Evolutionary conservation across 2,113 vertebrate species (phyloP), one percentile per base, ranked within the genome.

Genomic region (Catharus minimus): DNA sequence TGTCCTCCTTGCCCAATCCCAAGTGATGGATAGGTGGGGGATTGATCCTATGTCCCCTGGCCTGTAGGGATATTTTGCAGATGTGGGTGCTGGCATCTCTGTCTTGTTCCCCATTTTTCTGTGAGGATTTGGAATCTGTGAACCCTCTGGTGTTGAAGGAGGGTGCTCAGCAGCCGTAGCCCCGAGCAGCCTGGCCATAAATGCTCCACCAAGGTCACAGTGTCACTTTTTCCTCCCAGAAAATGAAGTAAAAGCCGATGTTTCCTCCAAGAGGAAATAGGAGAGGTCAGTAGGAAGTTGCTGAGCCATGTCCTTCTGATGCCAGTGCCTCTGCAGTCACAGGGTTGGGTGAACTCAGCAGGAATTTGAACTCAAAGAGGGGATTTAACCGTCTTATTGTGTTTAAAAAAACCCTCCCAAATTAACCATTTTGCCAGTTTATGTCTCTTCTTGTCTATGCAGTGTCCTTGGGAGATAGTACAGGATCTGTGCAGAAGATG

Each of bases 241-340:
- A 92, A 77, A 77, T 30, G 36, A 71, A 76, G 69, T 30, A 33
- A 83, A 93, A 86, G 20, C 46, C 60, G 53, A 55, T 33, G 7
- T 66, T 84, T 92, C 88, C 73, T 93, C 64, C 68, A 24, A 66
- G 73, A 95, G 92, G 94, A 89, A 89, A 61, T 15, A 62, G 74
- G 8, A 28, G 74, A 74, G 78, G 65, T 77, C 90, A 94, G 10
- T 30, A 72, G 90, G 88, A 91, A 79, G 49, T 80, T 71, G 87
- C 90, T 90, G 53, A 79, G 57, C 80, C 0, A 0, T 76, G 80
- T 41, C 57, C 36, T 87, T 47, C 64, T 86, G 73, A 61, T 88
- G 77, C 73, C 90, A 71, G 27, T 32, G 22, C 38, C 43, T 71
- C 65, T 69, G 73, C 33, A 33, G 56, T 69, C 73, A 55, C 2